Conservation (phyloP, 2,113 vertebrate species). For the Athene cunicularia region DNA sequence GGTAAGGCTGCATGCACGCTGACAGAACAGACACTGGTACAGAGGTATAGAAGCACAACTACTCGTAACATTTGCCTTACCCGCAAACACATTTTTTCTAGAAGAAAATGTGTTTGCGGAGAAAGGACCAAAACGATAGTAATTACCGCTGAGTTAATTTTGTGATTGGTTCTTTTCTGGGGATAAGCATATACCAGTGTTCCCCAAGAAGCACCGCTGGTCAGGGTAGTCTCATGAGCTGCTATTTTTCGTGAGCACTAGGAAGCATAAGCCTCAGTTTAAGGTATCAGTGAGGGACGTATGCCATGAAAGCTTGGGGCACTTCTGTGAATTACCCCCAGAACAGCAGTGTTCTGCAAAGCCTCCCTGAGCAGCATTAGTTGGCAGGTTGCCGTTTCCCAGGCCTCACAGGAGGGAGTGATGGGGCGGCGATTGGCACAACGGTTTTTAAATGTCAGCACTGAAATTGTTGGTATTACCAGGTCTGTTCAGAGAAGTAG, state of each 20-base stretch:
- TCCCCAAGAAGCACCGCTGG: background rate
- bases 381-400: background rate
- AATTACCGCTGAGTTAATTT: background rate
- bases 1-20: rapidly evolving
- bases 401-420: background rate
- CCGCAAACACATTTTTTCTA: background rate
- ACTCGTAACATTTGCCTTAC: background rate
- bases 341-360: background rate
- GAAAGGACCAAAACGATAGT: background rate
- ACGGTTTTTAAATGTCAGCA: background rate
- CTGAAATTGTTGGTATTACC: background rate
- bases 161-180: background rate
- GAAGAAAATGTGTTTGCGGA: background rate
- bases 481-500: background rate
- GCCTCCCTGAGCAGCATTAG: background rate
- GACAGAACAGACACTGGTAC: background rate
- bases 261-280: background rate
- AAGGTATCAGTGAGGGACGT: background rate
- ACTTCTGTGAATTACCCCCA: background rate
- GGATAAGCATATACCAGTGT: background rate
- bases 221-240: background rate
- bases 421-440: background rate
- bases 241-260: background rate
- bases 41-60: background rate
- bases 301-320: background rate